Conservation (phyloP, 2,888 invertebrate genomes). For the Chalcis sispes region DNA sequence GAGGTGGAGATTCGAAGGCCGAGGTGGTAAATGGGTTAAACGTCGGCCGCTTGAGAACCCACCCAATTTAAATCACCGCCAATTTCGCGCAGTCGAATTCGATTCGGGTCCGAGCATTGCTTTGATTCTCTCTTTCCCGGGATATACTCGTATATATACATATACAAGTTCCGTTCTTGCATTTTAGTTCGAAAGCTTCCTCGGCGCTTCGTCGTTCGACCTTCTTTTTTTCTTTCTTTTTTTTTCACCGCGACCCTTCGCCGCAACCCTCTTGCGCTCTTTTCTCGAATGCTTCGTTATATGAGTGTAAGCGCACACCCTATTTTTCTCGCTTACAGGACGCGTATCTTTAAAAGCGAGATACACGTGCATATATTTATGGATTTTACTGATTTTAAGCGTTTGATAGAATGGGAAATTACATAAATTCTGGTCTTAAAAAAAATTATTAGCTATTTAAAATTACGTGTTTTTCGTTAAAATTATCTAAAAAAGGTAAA, state of each 20-base stretch:
- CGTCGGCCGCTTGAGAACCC: conserved; percentile 61
- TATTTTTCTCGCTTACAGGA: background rate
- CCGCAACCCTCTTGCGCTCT: conserved; percentile 18
- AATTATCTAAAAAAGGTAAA: too few species aligned
- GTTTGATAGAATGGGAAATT: too few species aligned
- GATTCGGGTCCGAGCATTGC: conserved; percentile 57
- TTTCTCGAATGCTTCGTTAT: conserved; percentile 34
- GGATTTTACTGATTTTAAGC: too few species aligned
- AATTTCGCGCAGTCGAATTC: conserved; percentile 61
- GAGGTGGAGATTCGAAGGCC: conserved; percentile 12
- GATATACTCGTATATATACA: conserved; percentile 10
- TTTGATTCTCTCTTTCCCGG: conserved; percentile 58
- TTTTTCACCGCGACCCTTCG: conserved; percentile 6
- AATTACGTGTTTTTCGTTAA: too few species aligned
- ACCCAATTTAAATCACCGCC: conserved; percentile 67
- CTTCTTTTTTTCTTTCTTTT: background rate
- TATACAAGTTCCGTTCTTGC: too few species aligned
- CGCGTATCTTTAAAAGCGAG: too few species aligned
- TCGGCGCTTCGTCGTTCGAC: background rate
- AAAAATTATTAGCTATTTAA: too few species aligned
- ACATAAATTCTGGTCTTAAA: too few species aligned
- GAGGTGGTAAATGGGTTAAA: conserved; percentile 66
- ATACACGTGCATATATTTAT: background rate
- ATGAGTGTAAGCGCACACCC: background rate
- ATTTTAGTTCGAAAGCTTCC: background rate